These are phyloP conservation scores for Idris sp. DNA, from an alignment of 1,140 invertebrate genomes.

Conservation along the genomic window DNA sequence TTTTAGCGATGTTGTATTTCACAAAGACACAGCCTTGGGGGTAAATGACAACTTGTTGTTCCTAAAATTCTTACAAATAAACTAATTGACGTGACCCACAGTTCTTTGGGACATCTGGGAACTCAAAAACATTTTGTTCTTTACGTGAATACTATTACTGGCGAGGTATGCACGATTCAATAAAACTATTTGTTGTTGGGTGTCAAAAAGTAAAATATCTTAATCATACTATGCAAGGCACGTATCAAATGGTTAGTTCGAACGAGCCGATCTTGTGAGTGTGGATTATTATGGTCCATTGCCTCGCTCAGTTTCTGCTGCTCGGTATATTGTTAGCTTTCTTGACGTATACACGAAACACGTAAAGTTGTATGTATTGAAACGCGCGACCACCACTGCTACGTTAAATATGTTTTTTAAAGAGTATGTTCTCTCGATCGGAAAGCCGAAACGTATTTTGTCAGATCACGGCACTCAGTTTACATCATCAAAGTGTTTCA, in stretches of 20 bases:
- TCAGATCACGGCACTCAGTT: slow-evolving; percentile 62
- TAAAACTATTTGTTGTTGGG: slow-evolving; percentile 16
- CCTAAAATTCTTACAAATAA: background rate
- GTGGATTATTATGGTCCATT: slow-evolving; percentile 36
- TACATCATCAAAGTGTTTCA: slow-evolving; percentile 47
- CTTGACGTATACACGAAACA: slow-evolving; percentile 59
- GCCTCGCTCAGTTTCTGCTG: slow-evolving; percentile 21
- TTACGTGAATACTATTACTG: slow-evolving; percentile 18
- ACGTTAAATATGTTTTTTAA: slow-evolving; percentile 40
- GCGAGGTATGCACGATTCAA: slow-evolving; percentile 18
- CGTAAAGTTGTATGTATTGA: slow-evolving; percentile 64
- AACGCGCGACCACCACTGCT: slow-evolving; percentile 57
- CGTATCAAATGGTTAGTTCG: slow-evolving; percentile 13
- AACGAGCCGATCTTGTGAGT: slow-evolving; percentile 18
- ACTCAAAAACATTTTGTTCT: slow-evolving; percentile 19
- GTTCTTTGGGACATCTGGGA: slow-evolving; percentile 15
- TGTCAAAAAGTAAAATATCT: slow-evolving; percentile 28
- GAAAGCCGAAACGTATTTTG: slow-evolving; percentile 35
- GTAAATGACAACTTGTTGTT: slow-evolving; percentile 26
- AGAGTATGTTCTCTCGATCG: slow-evolving; percentile 56
- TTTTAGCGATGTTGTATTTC: slow-evolving; percentile 10
- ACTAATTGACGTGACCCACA: slow-evolving; percentile 12
- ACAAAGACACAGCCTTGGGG: background rate
- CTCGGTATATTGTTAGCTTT: slow-evolving; percentile 19
- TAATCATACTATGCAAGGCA: slow-evolving; percentile 14